Percentiles rank a stretch among this genome's conserved stretches.
Conservation (phyloP, 92 coral and sea anemone genomes). For the Muricea muricata region DNA sequence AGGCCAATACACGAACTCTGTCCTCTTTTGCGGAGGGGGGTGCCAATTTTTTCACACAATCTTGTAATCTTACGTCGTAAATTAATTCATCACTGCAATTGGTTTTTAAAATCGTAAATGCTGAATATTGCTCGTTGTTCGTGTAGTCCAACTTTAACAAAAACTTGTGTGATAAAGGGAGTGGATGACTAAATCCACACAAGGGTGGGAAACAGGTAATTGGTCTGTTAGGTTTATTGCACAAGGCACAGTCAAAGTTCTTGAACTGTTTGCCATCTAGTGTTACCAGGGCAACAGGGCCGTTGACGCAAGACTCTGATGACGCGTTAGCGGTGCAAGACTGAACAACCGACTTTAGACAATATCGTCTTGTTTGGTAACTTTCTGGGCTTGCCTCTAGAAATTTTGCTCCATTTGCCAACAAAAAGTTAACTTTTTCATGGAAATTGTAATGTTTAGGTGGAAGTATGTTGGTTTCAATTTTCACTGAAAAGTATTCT, state of each 20-base stretch:
- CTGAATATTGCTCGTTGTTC: neutral
- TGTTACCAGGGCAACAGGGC: slow-evolving; percentile 2
- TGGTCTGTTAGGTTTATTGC: neutral
- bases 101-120: neutral
- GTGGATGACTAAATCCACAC: neutral
- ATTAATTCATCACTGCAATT: neutral
- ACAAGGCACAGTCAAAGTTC: neutral
- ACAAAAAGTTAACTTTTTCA: slow-evolving; percentile 5
- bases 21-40: neutral
- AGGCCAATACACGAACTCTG: neutral
- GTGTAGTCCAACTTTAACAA: slow-evolving; percentile 5
- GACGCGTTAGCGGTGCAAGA: neutral
- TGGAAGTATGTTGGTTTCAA: slow-evolving; percentile 8
- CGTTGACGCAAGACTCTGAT: neutral
- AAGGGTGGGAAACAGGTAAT: slow-evolving; percentile 4
- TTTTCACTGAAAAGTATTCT: slow-evolving; percentile 14
- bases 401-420: slow-evolving; percentile 5
- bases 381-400: neutral
- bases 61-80: slow-evolving; percentile 8
- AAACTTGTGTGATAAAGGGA: neutral
- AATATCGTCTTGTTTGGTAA: slow-evolving; percentile 25
- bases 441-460: slow-evolving; percentile 26
- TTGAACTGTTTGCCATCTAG: neutral
- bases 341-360: slow-evolving; percentile 2
- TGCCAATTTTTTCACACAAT: neutral